phyloP scores from a whole-genome alignment of 2,888 invertebrate genomes.

The Anthoptus insignis region DNA sequence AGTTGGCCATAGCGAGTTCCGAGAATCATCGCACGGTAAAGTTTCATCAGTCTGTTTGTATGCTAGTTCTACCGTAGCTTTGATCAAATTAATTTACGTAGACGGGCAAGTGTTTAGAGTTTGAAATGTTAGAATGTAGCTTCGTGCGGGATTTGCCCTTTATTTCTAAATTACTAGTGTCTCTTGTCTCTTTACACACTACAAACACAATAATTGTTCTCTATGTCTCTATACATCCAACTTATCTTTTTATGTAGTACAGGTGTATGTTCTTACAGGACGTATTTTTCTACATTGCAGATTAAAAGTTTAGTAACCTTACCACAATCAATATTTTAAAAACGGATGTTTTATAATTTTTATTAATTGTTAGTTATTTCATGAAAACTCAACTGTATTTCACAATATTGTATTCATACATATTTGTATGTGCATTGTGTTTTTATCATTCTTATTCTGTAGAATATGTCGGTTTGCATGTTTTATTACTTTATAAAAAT shows the following conservation, averaged over 20 bases:
- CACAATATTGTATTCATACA: neutral
- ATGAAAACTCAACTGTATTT: no score
- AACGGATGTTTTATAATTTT: no score
- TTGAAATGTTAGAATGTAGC: constrained; percentile 22
- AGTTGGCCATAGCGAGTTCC: constrained; percentile 73
- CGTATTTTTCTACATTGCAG: no score
- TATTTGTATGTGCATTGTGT: no score
- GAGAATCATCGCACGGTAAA: constrained; percentile 83
- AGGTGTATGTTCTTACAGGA: neutral
- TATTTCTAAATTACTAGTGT: neutral
- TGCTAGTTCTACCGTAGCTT: constrained; percentile 21
- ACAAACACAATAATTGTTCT: neutral
- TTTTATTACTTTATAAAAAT: neutral
- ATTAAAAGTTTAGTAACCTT: no score
- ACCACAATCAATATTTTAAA: no score
- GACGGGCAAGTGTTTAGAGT: constrained; percentile 18
- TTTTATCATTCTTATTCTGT: neutral
- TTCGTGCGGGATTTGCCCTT: neutral
- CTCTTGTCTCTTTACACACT: neutral
- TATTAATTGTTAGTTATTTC: no score
- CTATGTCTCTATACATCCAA: neutral
- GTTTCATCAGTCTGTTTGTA: constrained; percentile 58
- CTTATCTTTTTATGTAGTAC: neutral
- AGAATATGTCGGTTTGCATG: neutral
- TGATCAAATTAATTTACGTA: constrained; percentile 17